phyloP scores from a whole-genome alignment of 2,797 vertebrate genomes.

The Hydrophis major region DNA sequence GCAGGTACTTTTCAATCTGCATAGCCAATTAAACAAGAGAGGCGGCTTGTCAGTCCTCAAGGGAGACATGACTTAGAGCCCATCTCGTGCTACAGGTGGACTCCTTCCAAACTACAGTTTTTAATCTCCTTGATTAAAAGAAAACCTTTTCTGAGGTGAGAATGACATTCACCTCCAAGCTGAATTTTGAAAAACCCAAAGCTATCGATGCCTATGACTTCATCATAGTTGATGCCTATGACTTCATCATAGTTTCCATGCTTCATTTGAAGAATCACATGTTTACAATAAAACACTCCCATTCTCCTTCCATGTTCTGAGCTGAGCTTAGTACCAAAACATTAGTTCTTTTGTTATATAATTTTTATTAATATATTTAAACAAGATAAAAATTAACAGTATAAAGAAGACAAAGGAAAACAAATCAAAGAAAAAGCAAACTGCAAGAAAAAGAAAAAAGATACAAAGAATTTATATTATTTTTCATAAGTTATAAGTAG shows the following conservation, averaged over 20 bases:
- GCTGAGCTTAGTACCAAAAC: neutral
- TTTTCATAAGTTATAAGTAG: neutral
- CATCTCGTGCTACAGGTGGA: neutral
- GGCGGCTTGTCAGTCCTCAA: neutral
- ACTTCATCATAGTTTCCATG: neutral
- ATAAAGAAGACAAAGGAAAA: neutral
- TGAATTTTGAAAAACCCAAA: neutral
- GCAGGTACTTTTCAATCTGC: neutral
- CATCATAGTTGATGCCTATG: neutral
- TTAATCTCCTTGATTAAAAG: neutral
- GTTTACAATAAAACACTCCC: neutral
- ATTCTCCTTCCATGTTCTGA: neutral
- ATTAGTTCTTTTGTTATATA: neutral
- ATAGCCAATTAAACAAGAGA: neutral
- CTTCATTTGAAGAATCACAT: neutral
- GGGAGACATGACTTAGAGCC: neutral
- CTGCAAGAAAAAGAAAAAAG: neutral
- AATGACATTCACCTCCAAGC: neutral
- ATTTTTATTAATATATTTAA: neutral
- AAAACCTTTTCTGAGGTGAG: neutral
- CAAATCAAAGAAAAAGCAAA: neutral
- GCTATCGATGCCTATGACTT: neutral
- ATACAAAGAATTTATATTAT: neutral
- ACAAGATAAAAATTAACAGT: neutral
- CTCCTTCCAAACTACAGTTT: neutral